A percentile compares a stretch with the other conserved stretches of the same genome.
Evolutionary conservation across 2,113 vertebrate genomes (phyloP).

Genomic region (Cairina moschata): DNA sequence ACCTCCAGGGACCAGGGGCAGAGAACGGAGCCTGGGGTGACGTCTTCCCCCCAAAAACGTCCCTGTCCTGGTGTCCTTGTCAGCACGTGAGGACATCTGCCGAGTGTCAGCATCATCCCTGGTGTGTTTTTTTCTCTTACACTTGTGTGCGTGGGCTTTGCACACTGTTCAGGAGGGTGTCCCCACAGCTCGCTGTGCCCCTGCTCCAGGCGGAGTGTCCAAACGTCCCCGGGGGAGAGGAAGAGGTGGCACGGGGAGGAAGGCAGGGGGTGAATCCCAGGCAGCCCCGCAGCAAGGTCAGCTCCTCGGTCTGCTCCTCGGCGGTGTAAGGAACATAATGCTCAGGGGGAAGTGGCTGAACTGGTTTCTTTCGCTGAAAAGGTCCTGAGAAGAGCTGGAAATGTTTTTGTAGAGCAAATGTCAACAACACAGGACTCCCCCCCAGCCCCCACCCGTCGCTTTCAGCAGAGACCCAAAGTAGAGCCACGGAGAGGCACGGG

Average conservation of each 20-base stretch:
- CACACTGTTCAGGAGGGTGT: constrained; percentile 20
- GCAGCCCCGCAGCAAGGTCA: not conserved
- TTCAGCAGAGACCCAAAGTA: constrained; percentile 29
- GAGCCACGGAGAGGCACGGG: not conserved
- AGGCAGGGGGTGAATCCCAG: not conserved
- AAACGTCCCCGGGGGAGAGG: not conserved
- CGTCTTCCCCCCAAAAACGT: fast-evolving
- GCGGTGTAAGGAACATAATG: not conserved
- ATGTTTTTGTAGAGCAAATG: constrained; percentile 62
- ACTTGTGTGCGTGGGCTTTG: not conserved
- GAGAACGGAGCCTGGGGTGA: not conserved
- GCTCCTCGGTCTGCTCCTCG: not conserved
- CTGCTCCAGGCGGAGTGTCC: not conserved
- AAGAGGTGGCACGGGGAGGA: constrained; percentile 59
- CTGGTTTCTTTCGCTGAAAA: constrained; percentile 59
- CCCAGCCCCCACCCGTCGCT: not conserved
- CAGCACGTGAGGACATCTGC: not conserved
- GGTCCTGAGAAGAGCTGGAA: constrained; percentile 54
- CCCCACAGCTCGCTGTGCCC: not conserved
- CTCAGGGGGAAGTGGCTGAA: constrained; percentile 49
- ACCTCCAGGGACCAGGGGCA: not conserved
- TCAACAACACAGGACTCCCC: constrained; percentile 51
- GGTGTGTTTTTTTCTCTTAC: not conserved
- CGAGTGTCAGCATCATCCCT: not conserved
- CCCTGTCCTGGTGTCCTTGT: not conserved